Evolutionary conservation across 1,140 invertebrate species (phyloP).

Genomic region (Drosophila neocordata): DNA sequence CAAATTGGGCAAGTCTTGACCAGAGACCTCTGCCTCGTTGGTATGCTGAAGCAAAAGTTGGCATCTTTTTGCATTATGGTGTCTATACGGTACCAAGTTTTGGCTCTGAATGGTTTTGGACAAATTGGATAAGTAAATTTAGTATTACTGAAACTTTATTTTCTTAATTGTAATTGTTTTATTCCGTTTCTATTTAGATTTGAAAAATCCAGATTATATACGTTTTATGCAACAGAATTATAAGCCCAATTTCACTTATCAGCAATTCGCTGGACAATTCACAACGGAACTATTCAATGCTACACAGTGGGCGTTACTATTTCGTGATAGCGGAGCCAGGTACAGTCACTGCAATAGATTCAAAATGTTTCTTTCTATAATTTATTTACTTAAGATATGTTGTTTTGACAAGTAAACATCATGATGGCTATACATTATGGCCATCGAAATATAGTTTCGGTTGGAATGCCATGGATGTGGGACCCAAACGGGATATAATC

Average conservation of each 20-base stretch:
- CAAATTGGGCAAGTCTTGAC: conserved; percentile 93
- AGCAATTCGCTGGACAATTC: conserved; percentile 92
- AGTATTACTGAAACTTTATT: background rate
- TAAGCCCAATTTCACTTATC: conserved; percentile 91
- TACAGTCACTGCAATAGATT: conserved; percentile 70
- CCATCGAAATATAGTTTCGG: conserved; percentile 93
- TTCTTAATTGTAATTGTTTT: background rate
- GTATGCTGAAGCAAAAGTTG: conserved; percentile 95
- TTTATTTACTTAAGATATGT: conserved; percentile 86
- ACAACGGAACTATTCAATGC: conserved; percentile 93
- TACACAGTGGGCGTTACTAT: conserved; percentile 89
- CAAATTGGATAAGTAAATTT: conserved; percentile 87
- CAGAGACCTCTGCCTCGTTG: conserved; percentile 91
- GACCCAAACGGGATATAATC: conserved; percentile 92
- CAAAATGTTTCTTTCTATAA: background rate
- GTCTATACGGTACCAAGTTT: conserved; percentile 95
- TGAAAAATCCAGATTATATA: conserved; percentile 73
- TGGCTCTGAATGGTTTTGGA: conserved; percentile 95
- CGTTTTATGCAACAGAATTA: conserved; percentile 91
- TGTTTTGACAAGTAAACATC: conserved; percentile 96
- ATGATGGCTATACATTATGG: conserved; percentile 96
- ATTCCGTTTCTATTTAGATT: conserved; percentile 19
- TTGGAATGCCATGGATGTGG: conserved; percentile 95
- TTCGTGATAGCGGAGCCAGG: conserved; percentile 90
- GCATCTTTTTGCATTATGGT: conserved; percentile 97